phyloP scores from a whole-genome alignment of 1,140 invertebrate species.

The Ips typographus region DNA sequence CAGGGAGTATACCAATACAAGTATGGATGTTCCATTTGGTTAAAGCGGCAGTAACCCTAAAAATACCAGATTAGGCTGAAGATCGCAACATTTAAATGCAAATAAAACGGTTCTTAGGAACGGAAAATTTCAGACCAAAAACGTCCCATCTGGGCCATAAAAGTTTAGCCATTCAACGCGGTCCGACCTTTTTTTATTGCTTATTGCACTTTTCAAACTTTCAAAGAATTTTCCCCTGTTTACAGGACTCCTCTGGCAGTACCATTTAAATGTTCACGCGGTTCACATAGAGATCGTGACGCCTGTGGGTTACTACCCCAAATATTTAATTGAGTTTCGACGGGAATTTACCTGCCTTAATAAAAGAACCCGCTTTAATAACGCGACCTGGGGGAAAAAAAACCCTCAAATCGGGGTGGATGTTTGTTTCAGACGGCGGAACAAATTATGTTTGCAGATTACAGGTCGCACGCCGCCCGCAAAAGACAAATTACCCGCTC shows the following conservation, averaged over 20 bases:
- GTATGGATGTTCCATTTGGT: too few relatives aligned
- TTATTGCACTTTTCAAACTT: background rate
- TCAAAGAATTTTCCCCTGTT: too few relatives aligned
- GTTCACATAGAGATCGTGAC: too few relatives aligned
- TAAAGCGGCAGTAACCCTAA: too few relatives aligned
- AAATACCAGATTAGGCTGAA: too few relatives aligned
- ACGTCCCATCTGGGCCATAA: slow-evolving; percentile 6
- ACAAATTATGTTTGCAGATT: slow-evolving; percentile 19
- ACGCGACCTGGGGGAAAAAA: slow-evolving; percentile 8
- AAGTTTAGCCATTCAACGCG: slow-evolving; percentile 6
- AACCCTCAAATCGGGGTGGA: slow-evolving; percentile 9
- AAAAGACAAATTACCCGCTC: slow-evolving; percentile 10
- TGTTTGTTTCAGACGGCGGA: slow-evolving; percentile 3
- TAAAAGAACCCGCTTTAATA: slow-evolving; percentile 17
- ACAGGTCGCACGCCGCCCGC: slow-evolving; percentile 2
- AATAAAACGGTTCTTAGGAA: slow-evolving; percentile 5
- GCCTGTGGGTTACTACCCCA: too few relatives aligned
- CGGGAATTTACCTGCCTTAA: slow-evolving; percentile 17
- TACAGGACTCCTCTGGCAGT: too few relatives aligned
- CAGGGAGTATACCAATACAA: too few relatives aligned
- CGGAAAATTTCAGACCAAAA: background rate
- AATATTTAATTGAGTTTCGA: too few relatives aligned
- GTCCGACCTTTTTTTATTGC: slow-evolving; percentile 7
- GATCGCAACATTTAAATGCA: background rate
- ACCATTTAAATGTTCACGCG: too few relatives aligned